Evolutionary conservation across 2,888 invertebrate species (phyloP).

Genomic region (Pristionchus fissidentatus): DNA sequence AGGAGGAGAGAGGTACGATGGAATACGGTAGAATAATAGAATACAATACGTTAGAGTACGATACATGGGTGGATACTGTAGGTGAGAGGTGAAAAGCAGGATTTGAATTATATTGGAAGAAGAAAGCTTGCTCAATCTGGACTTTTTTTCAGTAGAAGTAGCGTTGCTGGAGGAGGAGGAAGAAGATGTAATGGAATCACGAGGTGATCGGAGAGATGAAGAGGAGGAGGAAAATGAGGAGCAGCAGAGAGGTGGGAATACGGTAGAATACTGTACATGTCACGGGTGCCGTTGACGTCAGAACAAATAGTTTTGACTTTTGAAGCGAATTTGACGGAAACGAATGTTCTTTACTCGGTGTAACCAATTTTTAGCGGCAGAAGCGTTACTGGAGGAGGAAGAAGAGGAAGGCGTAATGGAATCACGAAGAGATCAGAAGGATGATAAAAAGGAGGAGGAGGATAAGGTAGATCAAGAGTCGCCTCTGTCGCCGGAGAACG

Average conservation of each 20-base stretch:
- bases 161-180: neutral
- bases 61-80: too few relatives aligned
- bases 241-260: neutral
- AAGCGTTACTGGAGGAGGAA: neutral
- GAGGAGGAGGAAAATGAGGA: neutral
- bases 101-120: neutral
- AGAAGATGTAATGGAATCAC: neutral
- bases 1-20: constrained; percentile 16
- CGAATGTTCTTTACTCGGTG: too few relatives aligned
- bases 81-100: neutral
- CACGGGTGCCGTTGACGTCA: neutral
- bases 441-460: neutral
- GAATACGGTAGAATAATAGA: too few relatives aligned
- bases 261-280: neutral
- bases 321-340: neutral
- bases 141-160: neutral
- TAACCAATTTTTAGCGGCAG: too few relatives aligned
- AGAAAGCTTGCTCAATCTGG: neutral
- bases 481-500: too few relatives aligned
- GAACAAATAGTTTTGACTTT: neutral
- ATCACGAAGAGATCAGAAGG: neutral
- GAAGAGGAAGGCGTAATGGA: neutral
- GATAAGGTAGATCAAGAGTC: neutral
- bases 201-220: neutral
- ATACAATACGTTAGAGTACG: too few relatives aligned